Conservation (phyloP, 92 coral and sea anemone genomes). For the Muricea muricata region DNA sequence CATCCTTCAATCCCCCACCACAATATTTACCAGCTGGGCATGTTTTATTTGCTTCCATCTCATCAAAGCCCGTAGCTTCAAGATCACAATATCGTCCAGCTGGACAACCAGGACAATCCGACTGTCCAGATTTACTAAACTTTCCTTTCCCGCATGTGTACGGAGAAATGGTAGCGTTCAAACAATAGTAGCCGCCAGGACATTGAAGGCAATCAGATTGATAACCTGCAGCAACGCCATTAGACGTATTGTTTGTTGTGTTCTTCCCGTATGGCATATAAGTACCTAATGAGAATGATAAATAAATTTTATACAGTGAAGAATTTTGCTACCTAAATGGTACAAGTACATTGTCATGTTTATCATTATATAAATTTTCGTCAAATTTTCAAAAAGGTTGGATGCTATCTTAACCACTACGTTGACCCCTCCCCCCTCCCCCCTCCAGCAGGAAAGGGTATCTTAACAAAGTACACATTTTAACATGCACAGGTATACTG, state of each 20-base stretch:
- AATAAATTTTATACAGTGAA: not conserved
- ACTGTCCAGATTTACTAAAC: constrained; percentile 91
- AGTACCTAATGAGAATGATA: constrained; percentile 69
- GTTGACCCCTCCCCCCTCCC: no score
- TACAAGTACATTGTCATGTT: no score
- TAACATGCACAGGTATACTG: no score
- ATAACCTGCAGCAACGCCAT: constrained; percentile 79
- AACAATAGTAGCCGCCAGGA: constrained; percentile 87
- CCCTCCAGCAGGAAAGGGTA: no score
- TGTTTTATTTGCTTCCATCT: constrained; percentile 81
- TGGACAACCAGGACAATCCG: constrained; percentile 85
- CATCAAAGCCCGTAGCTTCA: constrained; percentile 81
- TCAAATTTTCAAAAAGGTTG: no score
- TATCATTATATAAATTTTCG: no score
- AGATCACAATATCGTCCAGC: constrained; percentile 91
- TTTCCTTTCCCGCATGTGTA: constrained; percentile 88
- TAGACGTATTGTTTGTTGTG: constrained; percentile 51
- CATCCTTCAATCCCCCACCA: constrained; percentile 75
- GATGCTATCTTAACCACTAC: no score
- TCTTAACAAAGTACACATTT: no score
- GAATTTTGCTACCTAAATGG: no score
- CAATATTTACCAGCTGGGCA: constrained; percentile 95
- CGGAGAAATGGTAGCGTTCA: constrained; percentile 86
- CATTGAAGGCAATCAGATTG: constrained; percentile 84
- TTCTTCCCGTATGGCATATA: constrained; percentile 91